Evolutionary conservation across 2,888 invertebrate species (phyloP).

Genomic region (Epiblema foenella): DNA sequence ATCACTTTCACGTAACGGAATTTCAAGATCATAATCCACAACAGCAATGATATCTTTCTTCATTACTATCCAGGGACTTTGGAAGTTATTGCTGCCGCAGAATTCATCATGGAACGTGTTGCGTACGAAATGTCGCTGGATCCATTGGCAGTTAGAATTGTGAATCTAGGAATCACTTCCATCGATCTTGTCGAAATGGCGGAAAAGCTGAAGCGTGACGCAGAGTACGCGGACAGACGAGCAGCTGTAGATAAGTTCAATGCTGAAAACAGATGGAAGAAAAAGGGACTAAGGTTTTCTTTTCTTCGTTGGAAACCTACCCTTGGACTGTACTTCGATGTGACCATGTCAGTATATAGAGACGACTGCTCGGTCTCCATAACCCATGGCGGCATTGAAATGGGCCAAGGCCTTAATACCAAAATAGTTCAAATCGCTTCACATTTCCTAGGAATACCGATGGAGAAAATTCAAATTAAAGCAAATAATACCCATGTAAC

Average conservation of each 20-base stretch:
- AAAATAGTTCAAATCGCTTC: slow-evolving; percentile 88
- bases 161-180: slow-evolving; percentile 65
- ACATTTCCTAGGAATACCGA: slow-evolving; percentile 85
- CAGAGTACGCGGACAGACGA: slow-evolving; percentile 77
- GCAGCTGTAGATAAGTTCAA: slow-evolving; percentile 80
- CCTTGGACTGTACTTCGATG: slow-evolving; percentile 63
- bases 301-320: slow-evolving; percentile 85
- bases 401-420: slow-evolving; percentile 90
- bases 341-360: slow-evolving; percentile 83
- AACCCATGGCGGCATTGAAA: slow-evolving; percentile 86
- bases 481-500: slow-evolving; percentile 85
- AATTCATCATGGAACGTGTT: slow-evolving; percentile 86
- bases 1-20: background rate
- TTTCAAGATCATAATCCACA: background rate
- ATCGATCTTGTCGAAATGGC: slow-evolving; percentile 67
- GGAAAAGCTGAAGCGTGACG: slow-evolving; percentile 74
- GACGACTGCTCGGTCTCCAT: slow-evolving; percentile 86
- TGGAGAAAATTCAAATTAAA: slow-evolving; percentile 87
- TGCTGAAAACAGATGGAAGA: slow-evolving; percentile 87
- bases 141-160: slow-evolving; percentile 76
- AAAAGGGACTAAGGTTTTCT: slow-evolving; percentile 86
- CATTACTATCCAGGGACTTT: slow-evolving; percentile 60
- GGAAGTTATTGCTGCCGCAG: slow-evolving; percentile 80
- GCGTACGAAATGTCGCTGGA: slow-evolving; percentile 76
- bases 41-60: background rate